phyloP scores from a whole-genome alignment of 1,140 invertebrate genomes.

The Achatina immaculata region DNA sequence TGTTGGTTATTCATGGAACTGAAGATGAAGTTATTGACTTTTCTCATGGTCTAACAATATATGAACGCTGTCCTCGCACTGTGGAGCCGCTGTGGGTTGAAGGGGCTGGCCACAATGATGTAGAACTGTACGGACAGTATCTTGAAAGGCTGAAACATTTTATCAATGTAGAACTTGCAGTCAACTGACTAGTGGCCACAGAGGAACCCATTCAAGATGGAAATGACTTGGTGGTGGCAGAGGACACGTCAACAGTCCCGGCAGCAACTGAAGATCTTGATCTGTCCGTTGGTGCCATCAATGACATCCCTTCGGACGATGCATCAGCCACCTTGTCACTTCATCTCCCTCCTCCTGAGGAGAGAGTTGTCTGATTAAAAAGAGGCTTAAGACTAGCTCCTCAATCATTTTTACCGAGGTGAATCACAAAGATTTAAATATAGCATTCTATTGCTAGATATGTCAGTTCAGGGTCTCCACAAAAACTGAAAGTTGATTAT shows the following conservation, averaged over 20 bases:
- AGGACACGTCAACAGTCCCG: neutral
- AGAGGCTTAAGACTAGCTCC: neutral
- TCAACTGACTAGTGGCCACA: constrained; percentile 61
- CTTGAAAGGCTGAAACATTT: constrained; percentile 97
- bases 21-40: constrained; percentile 99
- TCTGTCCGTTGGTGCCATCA: neutral
- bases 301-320: neutral
- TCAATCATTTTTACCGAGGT: constrained; percentile 2
- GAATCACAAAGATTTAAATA: no score
- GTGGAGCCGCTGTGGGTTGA: constrained; percentile 98
- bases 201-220: constrained; percentile 38
- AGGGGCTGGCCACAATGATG: constrained; percentile 94
- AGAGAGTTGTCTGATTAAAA: constrained; percentile 32
- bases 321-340: constrained; percentile 22
- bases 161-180: constrained; percentile 88
- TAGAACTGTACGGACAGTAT: constrained; percentile 95
- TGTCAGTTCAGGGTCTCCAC: no score
- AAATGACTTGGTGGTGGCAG: neutral
- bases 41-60: constrained; percentile 97
- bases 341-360: constrained; percentile 28
- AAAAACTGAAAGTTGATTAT: no score
- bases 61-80: constrained; percentile 94
- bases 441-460: no score
- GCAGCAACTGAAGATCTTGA: constrained; percentile 32
- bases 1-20: constrained; percentile 98